Conservation (phyloP, 2,888 invertebrate genomes). For the Hemaris fuciformis region DNA sequence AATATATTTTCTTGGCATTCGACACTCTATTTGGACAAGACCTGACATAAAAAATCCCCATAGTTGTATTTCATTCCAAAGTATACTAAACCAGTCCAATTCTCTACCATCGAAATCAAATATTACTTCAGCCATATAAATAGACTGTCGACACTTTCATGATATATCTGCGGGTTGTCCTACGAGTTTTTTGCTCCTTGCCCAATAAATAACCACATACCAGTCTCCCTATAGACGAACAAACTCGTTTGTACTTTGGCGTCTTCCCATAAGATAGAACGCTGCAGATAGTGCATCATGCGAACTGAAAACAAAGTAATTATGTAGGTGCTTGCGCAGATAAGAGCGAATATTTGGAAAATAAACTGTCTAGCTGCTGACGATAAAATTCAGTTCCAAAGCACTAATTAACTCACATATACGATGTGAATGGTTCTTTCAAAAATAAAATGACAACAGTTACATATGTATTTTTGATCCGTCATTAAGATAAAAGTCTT, state of each 20-base stretch:
- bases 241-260: constrained; percentile 51
- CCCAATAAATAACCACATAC: constrained; percentile 28
- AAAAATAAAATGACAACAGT: too few relatives aligned
- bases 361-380: too few relatives aligned
- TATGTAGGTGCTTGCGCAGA: background rate
- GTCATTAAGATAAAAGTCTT: too few relatives aligned
- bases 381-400: too few relatives aligned
- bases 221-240: constrained; percentile 47
- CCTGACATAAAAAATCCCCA: background rate
- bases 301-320: constrained; percentile 39
- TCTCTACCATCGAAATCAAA: background rate
- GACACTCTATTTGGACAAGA: too few relatives aligned
- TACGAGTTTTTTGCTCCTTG: background rate
- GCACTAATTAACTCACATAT: too few relatives aligned
- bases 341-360: too few relatives aligned
- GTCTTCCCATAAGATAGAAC: constrained; percentile 47
- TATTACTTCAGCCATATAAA: background rate
- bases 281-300: constrained; percentile 42
- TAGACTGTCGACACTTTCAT: background rate
- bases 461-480: too few relatives aligned
- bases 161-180: background rate
- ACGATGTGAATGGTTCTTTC: too few relatives aligned
- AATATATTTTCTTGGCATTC: too few relatives aligned
- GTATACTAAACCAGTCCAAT: background rate
- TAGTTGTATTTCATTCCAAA: background rate